These are phyloP conservation scores for Agrilus mali DNA, from an alignment of 2,888 invertebrate species.

Conservation along the genomic window DNA sequence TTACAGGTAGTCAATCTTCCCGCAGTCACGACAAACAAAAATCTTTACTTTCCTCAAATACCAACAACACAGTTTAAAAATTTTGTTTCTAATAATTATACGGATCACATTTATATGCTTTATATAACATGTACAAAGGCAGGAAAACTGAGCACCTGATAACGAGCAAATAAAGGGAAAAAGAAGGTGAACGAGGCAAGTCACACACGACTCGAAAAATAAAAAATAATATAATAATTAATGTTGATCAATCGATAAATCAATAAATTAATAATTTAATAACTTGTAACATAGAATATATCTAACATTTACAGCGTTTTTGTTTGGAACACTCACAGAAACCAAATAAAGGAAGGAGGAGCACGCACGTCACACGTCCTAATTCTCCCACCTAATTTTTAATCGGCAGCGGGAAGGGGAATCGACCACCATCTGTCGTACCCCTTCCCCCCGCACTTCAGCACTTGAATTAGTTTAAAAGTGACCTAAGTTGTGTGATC, in stretches of 20 bases:
- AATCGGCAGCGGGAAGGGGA: no score
- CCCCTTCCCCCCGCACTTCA: slow-evolving; percentile 6
- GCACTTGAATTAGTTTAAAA: slow-evolving; percentile 12
- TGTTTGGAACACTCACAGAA: slow-evolving; percentile 27
- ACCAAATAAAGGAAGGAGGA: slow-evolving; percentile 28
- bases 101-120: no score
- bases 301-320: slow-evolving; percentile 30
- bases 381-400: no score
- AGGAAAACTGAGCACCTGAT: no score
- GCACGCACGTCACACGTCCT: slow-evolving; percentile 15
- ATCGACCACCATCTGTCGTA: not conserved
- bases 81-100: no score
- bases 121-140: no score
- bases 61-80: no score
- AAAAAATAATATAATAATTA: slow-evolving; percentile 6
- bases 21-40: no score
- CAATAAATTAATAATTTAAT: slow-evolving; percentile 11
- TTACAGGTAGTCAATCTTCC: no score
- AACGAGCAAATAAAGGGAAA: no score
- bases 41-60: no score
- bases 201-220: slow-evolving; percentile 2
- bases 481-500: slow-evolving; percentile 23
- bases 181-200: no score
- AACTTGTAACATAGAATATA: slow-evolving; percentile 26
- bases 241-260: slow-evolving; percentile 4